Evolutionary conservation across 2,797 vertebrate genomes (phyloP), one percentile per base, ranked within the genome.

Genomic region (Chrysocyon brachyurus): DNA sequence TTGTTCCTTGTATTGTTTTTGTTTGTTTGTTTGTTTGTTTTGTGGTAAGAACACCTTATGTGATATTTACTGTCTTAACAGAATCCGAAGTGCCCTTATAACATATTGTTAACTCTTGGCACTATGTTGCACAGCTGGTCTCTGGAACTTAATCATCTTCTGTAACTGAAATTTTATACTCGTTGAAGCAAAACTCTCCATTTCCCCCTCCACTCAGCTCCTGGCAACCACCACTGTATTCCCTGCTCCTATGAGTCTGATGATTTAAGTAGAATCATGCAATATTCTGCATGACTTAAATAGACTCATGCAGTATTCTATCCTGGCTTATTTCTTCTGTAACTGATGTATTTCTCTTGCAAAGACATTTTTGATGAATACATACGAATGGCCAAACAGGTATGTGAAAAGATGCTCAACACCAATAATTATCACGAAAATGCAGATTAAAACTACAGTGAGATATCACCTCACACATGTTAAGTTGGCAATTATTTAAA

Each of bases 51-150:
- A 7, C 36, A 28, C 57, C 57, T 5, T 21, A 33, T 1, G 0
- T 15, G 40, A 61, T 33, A 70, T 22, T 24, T 59, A 12, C 4
- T 11, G 22, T 31, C 68, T 86, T 14, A 26, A 8, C 7, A 6
- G 46, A 46, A 40, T 36, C 31, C 4, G 22, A 77, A 33, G 28
- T 6, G 3, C 5, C 17, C 15, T 10, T 75, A 14, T 4, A 4
- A 4, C 3, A 0, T 33, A 2, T 10, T 7, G 63, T 17, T 40
- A 28, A 72, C 26, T 17, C 0, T 1, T 28, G 6, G 15, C 26
- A 11, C 2, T 6, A 7, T 31, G 15, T 5, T 3, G 3, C 16
- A 15, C 10, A 14, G 8, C 6, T 2, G 19, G 28, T 8, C 2
- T 7, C 31, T 1, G 26, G 40, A 61, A 12, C 46, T 24, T 24